Base-by-base conservation (phyloP, 2,797 vertebrate species). In the Aselliscus stoliczkanus region DNA sequence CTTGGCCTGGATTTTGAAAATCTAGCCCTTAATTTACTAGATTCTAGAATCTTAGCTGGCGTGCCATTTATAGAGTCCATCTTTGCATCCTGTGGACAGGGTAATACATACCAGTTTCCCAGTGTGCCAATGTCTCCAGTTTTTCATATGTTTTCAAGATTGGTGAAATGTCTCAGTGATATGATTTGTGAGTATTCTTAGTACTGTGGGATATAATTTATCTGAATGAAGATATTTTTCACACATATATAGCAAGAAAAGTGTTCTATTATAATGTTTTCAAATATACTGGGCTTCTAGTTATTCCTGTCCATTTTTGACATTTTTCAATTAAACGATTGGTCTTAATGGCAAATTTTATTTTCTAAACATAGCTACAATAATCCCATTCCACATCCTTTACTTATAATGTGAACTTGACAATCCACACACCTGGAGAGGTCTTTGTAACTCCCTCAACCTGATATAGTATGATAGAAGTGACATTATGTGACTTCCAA, bases 111-210 rank as follows among this genome's bases (percentile, higher is more conserved):
- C 13, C 39, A 90, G 39, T 58, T 58, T 93, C n/a, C 17, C 25
- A 85, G 27, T 20, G 2, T 86, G 9, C 69, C 89, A 56, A 2
- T 73, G 18, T 70, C 21, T 64, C 67, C 20, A 44, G 27, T 67
- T 89, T 81, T 90, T 89, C 56, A 64, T 81, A 90, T 72, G 93
- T 87, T 47, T 93, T 92, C 13, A 84, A 93, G 34, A 84, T 10
- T 88, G 31, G 8, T 76, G 18, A 95, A 86, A 18, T 31, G 42
- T 10, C 37, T 91, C 83, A 52, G 29, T 75, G 27, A 42, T 58
- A 54, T 29, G 11, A 77, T 96, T 93, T 87, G 70, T 54, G 70
- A 86, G 25, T 77, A 94, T 96, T 69, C 37, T 58, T 92, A 81
- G 37, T 72, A 47, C 23, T 64, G 4, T 50, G 4, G 5, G 39